Conservation (phyloP, 2,797 vertebrate genomes). For the Synaphobranchus kaupii region DNA sequence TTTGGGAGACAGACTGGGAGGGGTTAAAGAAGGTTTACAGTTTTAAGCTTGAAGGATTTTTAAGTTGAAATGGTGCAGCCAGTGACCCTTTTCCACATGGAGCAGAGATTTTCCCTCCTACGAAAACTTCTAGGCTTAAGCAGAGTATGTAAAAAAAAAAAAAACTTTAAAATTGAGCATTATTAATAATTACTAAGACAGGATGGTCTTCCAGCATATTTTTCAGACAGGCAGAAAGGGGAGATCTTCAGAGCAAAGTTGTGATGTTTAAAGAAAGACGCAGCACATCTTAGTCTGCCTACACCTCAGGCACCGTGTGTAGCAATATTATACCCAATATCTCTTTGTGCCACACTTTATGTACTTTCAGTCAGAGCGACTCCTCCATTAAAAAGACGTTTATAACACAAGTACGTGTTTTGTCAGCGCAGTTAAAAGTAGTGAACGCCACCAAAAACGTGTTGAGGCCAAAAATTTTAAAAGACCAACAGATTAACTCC, state of each 20-base stretch:
- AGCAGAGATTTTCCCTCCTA: neutral
- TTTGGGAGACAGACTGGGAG: neutral
- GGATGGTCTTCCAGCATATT: neutral
- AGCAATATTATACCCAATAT: neutral
- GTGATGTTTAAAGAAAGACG: neutral
- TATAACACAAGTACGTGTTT: neutral
- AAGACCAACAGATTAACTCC: slow-evolving; percentile 11
- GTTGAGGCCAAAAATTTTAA: slow-evolving; percentile 10
- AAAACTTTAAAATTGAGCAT: neutral
- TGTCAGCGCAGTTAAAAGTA: neutral
- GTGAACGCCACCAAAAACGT: slow-evolving; percentile 24
- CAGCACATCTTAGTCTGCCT: neutral
- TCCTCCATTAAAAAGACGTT: slow-evolving; percentile 16
- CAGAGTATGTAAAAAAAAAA: neutral
- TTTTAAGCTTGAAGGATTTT: slow-evolving; percentile 15
- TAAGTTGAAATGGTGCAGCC: neutral
- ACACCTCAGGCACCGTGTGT: neutral
- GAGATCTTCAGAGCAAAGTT: neutral
- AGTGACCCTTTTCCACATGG: slow-evolving; percentile 1
- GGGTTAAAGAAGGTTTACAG: neutral
- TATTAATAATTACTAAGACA: slow-evolving; percentile 3
- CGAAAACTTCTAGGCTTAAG: neutral
- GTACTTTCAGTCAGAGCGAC: neutral
- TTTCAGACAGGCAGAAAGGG: neutral
- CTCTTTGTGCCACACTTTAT: neutral